Percentiles rank a stretch among this genome's conserved stretches.
phyloP scores from a whole-genome alignment of 92 coral and sea anemone genomes.

The Ricordea florida region DNA sequence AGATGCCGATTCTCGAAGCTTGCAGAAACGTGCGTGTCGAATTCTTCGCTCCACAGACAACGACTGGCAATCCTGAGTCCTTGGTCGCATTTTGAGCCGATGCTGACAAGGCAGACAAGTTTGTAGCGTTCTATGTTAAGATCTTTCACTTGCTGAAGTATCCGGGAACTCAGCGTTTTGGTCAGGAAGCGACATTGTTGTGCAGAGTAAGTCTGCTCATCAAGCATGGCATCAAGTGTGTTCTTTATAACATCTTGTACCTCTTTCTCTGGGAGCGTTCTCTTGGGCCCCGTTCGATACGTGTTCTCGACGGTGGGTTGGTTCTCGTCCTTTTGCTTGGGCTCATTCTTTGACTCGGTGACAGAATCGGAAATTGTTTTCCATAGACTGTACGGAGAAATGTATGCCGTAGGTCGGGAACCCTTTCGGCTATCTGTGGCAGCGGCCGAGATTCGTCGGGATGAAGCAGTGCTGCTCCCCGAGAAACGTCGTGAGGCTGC shows the following conservation, averaged over 20 bases:
- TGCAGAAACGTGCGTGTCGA: constrained; percentile 79
- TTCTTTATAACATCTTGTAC: constrained; percentile 65
- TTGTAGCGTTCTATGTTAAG: constrained; percentile 78
- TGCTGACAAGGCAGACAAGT: constrained; percentile 75
- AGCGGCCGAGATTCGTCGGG: background rate
- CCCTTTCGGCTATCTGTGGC: background rate
- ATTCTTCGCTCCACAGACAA: constrained; percentile 87
- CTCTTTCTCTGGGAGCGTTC: constrained; percentile 61
- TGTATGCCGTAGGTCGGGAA: constrained; percentile 25
- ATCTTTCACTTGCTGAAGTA: constrained; percentile 71
- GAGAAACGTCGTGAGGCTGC: background rate
- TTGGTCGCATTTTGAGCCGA: constrained; percentile 66
- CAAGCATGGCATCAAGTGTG: constrained; percentile 48
- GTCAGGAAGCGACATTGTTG: constrained; percentile 58
- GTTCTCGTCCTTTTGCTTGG: background rate
- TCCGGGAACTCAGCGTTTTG: constrained; percentile 74
- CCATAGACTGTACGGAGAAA: constrained; percentile 63
- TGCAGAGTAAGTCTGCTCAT: constrained; percentile 41
- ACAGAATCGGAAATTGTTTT: constrained; percentile 22
- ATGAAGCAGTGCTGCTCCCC: background rate
- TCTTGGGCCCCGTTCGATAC: constrained; percentile 84
- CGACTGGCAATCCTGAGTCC: constrained; percentile 81
- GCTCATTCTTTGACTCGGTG: background rate
- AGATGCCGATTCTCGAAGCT: constrained; percentile 70
- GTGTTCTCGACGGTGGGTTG: constrained; percentile 68